These are phyloP conservation scores for Nemoura dubitans DNA, from an alignment of 2,888 invertebrate species.

Conservation along the genomic window DNA sequence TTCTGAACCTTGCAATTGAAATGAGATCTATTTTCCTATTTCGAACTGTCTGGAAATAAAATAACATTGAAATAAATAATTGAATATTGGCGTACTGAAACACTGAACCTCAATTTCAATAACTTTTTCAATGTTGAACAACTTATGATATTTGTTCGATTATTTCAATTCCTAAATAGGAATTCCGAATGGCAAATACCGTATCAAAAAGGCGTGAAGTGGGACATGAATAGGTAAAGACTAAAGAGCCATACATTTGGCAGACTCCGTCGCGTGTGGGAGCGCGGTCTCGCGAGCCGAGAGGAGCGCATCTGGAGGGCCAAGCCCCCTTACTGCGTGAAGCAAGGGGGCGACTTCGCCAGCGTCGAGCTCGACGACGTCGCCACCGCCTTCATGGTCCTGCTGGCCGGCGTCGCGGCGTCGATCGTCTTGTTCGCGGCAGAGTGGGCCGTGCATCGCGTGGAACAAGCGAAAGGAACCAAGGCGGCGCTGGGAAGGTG, in stretches of 20 bases:
- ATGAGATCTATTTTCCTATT: too few species aligned
- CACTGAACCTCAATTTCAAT: too few species aligned
- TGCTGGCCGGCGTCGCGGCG: constrained; percentile 2
- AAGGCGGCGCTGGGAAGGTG: too few species aligned
- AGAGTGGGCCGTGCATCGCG: not conserved
- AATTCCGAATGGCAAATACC: too few species aligned
- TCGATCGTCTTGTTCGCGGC: not conserved
- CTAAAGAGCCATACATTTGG: not conserved
- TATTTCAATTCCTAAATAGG: too few species aligned
- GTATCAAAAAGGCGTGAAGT: too few species aligned
- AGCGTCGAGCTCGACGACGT: constrained; percentile 25
- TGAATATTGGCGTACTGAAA: too few species aligned
- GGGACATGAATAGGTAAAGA: not conserved
- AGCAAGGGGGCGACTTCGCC: not conserved
- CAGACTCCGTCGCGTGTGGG: constrained; percentile 28
- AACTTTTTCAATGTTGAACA: too few species aligned
- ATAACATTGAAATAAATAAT: too few species aligned
- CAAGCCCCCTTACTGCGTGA: constrained; percentile 26
- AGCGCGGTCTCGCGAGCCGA: constrained; percentile 9
- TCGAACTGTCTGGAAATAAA: too few species aligned
- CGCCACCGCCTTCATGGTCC: constrained; percentile 24
- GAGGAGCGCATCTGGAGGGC: constrained; percentile 24
- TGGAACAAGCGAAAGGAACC: not conserved
- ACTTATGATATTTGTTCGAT: too few species aligned
- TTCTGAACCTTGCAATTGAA: too few species aligned